Evolutionary conservation across 2,113 vertebrate species (phyloP).

Genomic region (Emberiza fucata): DNA sequence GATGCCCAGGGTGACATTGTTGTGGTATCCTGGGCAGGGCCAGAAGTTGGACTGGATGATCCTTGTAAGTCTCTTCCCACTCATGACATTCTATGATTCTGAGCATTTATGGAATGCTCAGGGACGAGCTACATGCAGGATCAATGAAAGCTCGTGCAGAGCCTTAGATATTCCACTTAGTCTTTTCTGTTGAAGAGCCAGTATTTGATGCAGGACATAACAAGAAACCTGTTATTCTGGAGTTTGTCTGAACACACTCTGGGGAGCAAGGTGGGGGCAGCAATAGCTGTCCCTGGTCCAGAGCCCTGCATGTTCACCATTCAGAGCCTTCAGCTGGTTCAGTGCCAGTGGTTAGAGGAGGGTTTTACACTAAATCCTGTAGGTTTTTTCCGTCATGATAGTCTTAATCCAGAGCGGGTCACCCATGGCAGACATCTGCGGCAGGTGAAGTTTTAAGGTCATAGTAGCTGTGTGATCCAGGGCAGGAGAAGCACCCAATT

Average conservation of each 20-base stretch:
- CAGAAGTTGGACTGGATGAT: fast-evolving
- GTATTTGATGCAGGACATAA: background rate
- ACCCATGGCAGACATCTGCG: background rate
- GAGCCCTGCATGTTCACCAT: fast-evolving
- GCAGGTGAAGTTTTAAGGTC: background rate
- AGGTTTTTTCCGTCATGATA: background rate
- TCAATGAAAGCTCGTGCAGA: background rate
- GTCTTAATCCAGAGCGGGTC: background rate
- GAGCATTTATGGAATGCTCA: background rate
- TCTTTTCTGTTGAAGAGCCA: background rate
- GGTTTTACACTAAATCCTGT: background rate
- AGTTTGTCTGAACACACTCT: background rate
- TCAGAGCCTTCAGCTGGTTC: background rate
- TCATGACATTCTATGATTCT: background rate
- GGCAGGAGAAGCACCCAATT: background rate
- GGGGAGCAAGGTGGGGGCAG: background rate
- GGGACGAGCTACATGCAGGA: background rate
- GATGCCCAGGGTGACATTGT: background rate
- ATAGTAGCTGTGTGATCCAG: background rate
- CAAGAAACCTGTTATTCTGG: background rate
- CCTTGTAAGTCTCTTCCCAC: background rate
- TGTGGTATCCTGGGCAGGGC: background rate
- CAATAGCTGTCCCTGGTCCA: background rate
- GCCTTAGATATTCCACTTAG: background rate
- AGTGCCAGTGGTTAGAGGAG: background rate